Evolutionary conservation across 1,140 invertebrate genomes (phyloP).

Genomic region (Aphaenogaster rudis): DNA sequence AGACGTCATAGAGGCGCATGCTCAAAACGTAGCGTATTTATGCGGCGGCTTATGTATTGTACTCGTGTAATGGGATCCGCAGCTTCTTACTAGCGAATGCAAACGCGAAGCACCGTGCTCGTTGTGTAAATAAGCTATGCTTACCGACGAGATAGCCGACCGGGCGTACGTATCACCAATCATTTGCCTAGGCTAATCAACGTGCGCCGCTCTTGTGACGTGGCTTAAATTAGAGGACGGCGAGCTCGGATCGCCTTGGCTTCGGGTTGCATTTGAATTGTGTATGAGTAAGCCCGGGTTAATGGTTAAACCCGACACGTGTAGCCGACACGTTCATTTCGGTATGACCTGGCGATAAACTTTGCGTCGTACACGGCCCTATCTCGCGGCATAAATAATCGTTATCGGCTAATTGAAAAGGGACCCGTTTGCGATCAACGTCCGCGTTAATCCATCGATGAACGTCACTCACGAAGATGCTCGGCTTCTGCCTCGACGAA

Average conservation of each 20-base stretch:
- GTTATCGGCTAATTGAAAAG: constrained; percentile 29
- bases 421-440: not conserved
- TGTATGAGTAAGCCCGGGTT: constrained; percentile 59
- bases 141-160: constrained; percentile 52
- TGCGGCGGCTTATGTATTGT: constrained; percentile 32
- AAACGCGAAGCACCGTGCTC: constrained; percentile 21
- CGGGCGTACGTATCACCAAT: constrained; percentile 57
- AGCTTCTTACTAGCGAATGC: constrained; percentile 55
- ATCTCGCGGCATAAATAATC: constrained; percentile 34
- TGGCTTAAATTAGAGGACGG: constrained; percentile 59
- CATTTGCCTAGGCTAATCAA: constrained; percentile 59
- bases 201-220: constrained; percentile 51
- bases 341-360: constrained; percentile 49
- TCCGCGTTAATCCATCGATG: constrained; percentile 18
- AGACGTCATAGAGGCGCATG: constrained; percentile 1
- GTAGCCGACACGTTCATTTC: constrained; percentile 52
- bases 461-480: not conserved
- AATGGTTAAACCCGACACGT: constrained; percentile 61
- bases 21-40: constrained; percentile 29
- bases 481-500: not conserved
- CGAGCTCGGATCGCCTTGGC: constrained; percentile 44
- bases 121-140: constrained; percentile 56
- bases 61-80: constrained; percentile 46
- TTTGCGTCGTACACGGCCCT: constrained; percentile 11
- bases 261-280: constrained; percentile 61